Conservation (phyloP, 2,113 vertebrate genomes). For the Psittacula cyanocephala region DNA sequence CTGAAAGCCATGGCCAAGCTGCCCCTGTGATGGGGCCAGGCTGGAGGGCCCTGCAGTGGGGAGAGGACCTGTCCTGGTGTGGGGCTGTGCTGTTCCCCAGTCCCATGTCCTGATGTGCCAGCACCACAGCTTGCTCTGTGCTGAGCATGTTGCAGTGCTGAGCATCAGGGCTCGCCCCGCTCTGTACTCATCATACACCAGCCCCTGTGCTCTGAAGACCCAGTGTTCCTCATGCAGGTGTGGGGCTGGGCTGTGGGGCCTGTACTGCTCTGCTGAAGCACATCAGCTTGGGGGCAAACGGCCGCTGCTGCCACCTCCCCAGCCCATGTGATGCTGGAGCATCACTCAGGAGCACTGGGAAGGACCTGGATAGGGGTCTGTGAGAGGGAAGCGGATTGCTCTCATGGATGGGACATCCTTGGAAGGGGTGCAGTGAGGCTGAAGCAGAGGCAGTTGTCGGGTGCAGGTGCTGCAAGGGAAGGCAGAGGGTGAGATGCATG, state of each 20-base stretch:
- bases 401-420: not conserved
- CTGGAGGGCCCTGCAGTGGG: not conserved
- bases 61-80: fast-evolving
- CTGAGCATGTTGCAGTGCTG: not conserved
- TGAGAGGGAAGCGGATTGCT: not conserved
- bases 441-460: not conserved
- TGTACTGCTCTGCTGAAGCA: not conserved
- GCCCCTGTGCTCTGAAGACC: not conserved
- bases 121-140: fast-evolving
- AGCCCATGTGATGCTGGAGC: fast-evolving
- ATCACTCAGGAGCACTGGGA: not conserved
- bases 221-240: not conserved
- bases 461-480: not conserved
- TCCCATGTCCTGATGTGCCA: fast-evolving
- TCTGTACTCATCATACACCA: not conserved
- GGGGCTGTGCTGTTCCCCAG: not conserved
- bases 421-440: not conserved
- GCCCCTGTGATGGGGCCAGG: not conserved
- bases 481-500: not conserved
- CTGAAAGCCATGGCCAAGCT: not conserved
- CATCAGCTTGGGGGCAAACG: not conserved
- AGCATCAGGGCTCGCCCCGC: fast-evolving
- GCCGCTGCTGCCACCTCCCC: fast-evolving
- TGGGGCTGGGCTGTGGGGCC: not conserved
- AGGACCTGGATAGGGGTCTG: not conserved